Evolutionary conservation across 2,888 invertebrate genomes (phyloP), one percentile per base, ranked within the genome.

Genomic region (Hydraecia micacea): DNA sequence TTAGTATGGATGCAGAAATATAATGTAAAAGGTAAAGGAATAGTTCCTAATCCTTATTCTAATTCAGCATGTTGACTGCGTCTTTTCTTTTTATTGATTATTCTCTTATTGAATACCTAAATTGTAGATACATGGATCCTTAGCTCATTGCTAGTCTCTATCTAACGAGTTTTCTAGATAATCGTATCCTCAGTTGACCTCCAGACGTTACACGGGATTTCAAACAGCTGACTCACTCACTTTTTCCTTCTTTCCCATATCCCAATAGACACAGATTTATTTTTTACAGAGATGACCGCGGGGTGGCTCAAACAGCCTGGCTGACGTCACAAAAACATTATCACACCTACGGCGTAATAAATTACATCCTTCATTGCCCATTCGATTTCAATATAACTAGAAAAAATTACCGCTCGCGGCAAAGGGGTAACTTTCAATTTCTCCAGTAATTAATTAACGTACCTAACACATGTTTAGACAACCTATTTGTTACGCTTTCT

Each of bases 401-500:
- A 89, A 91, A 87, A 85, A 83, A 86, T 72, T 77, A 87, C 80
- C 81, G 86, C 87, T 89, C 79, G 21, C 88, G 88, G 88, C 85
- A 91, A 93, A 93, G 92, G 94, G 93, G 93, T 92, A 93, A 95
- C 96, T 96, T 96, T 96, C 96, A 96, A 95, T 96, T 96, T 96
- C 94, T 93, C 92, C 86, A 88, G 88, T 94, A 95, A 96, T 96
- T 95, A 96, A 96, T 95, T 95, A 96, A 96, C 95, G 94, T 92
- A 90, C 92, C 89, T 91, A 95, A 94, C 96, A 97, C 93, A 97
- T 97, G 96, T 95, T 96, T 96, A 91, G 94, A 95, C 89, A 91
- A 79, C 90, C 90, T 91, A 86, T 96, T 96, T 94, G 96, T 94
- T 95, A 96, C 96, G 96, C 96, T 97, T 97, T 97, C 96, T 93